Evolutionary conservation across 1,140 invertebrate genomes (phyloP), one percentile per base, ranked within the genome.

Genomic region (Drosophila pachea): DNA sequence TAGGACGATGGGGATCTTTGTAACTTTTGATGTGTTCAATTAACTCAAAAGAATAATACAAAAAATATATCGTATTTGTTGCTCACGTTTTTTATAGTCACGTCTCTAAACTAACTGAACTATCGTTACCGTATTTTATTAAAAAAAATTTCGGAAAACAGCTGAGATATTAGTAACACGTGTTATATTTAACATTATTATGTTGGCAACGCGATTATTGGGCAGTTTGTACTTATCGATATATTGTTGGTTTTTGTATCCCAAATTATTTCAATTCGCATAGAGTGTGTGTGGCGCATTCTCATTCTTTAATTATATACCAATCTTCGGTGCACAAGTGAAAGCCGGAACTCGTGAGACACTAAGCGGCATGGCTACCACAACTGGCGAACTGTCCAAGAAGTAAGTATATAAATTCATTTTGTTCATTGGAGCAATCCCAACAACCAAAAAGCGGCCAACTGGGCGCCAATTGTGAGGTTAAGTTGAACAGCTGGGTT

Each of bases 361-460:
- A 11, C n/a, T 14, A 43, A 74, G 36, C 69, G 61, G 60, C 47
- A 88, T 88, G 86, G 72, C 86, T 49, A 71, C 76, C 74, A 78
- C 78, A 86, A 88, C 73, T 54, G 82, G 86, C 74, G 86, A 88
- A 73, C 58, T 88, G 53, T 88, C 86, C 32, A 88, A 88, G 72
- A 88, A 88, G 86, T 88, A 78, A 88, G 86, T 88, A 59, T 7
- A 47, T 29, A 12, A 33, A 35, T 40, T 52, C 32, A 38, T 36
- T 58, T 12, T 36, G 16, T 8, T 7, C 9, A 43, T 43, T 32
- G 7, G 6, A 11, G 9, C n/a, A 12, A 59, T 38, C 12, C 35
- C 36, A 49, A 32, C 7, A n/a, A 32, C 12, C 31, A 56, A 58
- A 50, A 33, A 65, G 29, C 55, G 42, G 58, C 42, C 64, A 74